Evolutionary conservation across 2,113 vertebrate species (phyloP).

Genomic region (Mustela nigripes): DNA sequence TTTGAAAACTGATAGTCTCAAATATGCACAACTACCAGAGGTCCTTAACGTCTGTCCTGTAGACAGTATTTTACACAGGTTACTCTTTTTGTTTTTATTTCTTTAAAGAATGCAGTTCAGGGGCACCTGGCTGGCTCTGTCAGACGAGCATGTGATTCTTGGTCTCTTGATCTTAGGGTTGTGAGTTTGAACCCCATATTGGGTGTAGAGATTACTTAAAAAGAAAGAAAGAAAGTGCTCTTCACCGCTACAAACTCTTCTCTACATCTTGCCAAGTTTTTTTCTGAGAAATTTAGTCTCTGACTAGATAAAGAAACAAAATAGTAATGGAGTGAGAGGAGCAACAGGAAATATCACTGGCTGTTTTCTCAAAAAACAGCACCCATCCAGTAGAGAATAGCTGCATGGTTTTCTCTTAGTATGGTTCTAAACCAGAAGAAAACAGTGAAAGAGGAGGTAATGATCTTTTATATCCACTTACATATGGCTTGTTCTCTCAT

Average conservation of each 20-base stretch:
- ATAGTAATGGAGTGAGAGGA: background rate
- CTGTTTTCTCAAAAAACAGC: background rate
- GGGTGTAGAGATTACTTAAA: background rate
- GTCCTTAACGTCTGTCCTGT: background rate
- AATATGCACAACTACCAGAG: background rate
- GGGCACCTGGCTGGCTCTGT: background rate
- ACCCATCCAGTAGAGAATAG: background rate
- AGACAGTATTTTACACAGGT: background rate
- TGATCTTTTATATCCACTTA: background rate
- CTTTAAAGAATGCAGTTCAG: background rate
- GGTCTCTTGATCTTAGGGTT: background rate
- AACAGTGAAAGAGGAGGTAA: background rate
- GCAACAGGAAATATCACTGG: slow-evolving; percentile 1
- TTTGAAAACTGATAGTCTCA: background rate
- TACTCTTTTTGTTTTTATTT: background rate
- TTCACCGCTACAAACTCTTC: background rate
- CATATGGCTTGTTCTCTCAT: background rate
- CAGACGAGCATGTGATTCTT: background rate
- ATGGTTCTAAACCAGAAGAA: slow-evolving; percentile 28
- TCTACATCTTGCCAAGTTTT: slow-evolving; percentile 31
- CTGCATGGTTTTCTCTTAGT: background rate
- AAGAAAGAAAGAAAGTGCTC: background rate
- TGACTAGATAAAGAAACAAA: slow-evolving; percentile 33
- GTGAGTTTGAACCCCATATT: background rate
- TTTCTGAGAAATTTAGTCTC: background rate